Base-by-base conservation (phyloP, 2,113 vertebrate species). In the Lepus americanus region DNA sequence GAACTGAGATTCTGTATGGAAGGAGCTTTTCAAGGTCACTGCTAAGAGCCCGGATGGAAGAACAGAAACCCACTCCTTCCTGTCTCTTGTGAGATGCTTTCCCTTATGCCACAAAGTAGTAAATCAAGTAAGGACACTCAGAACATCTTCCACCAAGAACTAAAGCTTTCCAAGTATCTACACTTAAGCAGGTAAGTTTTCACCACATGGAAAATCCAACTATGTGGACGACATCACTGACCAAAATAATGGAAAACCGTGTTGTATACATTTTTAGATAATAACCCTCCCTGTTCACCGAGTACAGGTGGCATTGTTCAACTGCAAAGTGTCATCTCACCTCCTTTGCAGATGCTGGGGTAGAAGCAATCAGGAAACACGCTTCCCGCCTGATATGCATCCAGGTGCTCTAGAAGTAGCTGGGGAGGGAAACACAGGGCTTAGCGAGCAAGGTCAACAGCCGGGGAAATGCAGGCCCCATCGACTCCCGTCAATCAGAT, bases 301-400 rank as follows among this genome's bases (percentile, higher is more conserved):
- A 55, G 27, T 49, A 55, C 59, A 83, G 29, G 16, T 10, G 6
- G 5, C 12, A 17, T 14, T 1, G 0, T 9, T 20, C 0, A 3
- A 10, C 44, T 59, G 22, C 0, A 93, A n/a, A 81, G 17, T 20
- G 9, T 83, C 87, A n/a, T 55, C 98, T 98, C 97, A 99, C 98
- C 98, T 39, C 29, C 53, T 96, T 96, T 98, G 87, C 98, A 99
- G 90, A 99, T 78, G 73, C 74, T 9, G 91, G 98, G 63, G 94
- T 99, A 99, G 96, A 99, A 99, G 4, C 98, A 96, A 77, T 99
- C 98, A 78, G 98, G 98, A 97, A 98, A 99, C 94, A 98, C 94
- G 0, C 98, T 95, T 51, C 98, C 98, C 81, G 98, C 98, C 86
- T 99, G 98, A 96, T 98, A 99, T 0, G 98, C 98, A 87, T 98